These are phyloP conservation scores for Nysson spinosus DNA, from an alignment of 2,888 invertebrate species.

Conservation along the genomic window DNA sequence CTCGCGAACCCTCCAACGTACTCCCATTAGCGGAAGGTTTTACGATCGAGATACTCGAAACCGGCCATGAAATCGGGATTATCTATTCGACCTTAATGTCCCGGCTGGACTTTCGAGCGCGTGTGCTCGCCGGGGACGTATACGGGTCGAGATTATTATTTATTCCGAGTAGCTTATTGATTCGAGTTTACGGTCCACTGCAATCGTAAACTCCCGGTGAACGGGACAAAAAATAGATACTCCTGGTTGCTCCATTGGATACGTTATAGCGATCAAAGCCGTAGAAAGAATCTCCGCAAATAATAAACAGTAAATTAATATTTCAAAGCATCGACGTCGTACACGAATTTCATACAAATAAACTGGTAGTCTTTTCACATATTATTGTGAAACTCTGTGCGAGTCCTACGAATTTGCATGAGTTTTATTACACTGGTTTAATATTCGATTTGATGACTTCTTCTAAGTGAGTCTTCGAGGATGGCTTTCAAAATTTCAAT, in stretches of 20 bases:
- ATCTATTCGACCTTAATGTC: conserved; percentile 6
- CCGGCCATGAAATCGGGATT: conserved; percentile 15
- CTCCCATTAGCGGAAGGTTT: conserved; percentile 52
- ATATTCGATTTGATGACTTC: too few species aligned
- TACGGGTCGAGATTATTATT: conserved; percentile 24
- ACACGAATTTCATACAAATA: too few species aligned
- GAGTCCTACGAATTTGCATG: too few species aligned
- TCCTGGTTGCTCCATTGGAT: too few species aligned
- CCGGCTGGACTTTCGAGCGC: conserved; percentile 1
- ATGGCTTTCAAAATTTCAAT: too few species aligned
- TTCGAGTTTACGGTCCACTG: conserved; percentile 40
- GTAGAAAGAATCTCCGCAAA: neutral
- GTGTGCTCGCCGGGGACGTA: neutral
- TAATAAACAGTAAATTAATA: too few species aligned
- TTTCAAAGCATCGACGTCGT: too few species aligned
- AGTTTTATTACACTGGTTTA: too few species aligned
- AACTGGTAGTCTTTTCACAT: too few species aligned
- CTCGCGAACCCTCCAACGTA: conserved; percentile 50
- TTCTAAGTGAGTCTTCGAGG: too few species aligned
- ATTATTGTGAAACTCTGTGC: too few species aligned
- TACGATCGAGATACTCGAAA: conserved; percentile 30
- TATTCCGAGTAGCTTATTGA: conserved; percentile 51
- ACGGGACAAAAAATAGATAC: conserved; percentile 4
- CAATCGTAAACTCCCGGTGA: conserved; percentile 26
- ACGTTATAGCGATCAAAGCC: too few species aligned